Conservation (phyloP, 35 echinoderm and acorn worm species). For the Stichopus chloronotus region DNA sequence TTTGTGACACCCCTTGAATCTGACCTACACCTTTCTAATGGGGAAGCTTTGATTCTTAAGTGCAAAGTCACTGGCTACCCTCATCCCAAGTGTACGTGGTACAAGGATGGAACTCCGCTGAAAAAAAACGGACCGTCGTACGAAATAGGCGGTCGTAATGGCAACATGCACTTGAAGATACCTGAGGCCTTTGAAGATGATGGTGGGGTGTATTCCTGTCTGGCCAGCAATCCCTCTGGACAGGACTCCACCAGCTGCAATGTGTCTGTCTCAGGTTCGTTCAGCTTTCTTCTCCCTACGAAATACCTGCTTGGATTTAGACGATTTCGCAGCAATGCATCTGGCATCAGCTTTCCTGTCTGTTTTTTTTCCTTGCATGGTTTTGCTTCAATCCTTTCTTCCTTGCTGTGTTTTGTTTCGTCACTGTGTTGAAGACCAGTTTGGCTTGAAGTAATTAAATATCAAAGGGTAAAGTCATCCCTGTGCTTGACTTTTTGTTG, state of each 20-base stretch:
- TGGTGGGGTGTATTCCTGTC: constrained; percentile 47
- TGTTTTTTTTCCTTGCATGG: too few species aligned
- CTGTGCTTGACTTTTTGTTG: too few species aligned
- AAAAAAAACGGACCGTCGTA: constrained; percentile 31
- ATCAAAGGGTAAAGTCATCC: too few species aligned
- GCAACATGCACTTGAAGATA: constrained; percentile 26
- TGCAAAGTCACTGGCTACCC: constrained; percentile 63
- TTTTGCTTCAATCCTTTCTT: too few species aligned
- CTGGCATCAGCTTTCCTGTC: too few species aligned
- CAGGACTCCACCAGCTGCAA: constrained; percentile 52
- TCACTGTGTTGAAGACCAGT: too few species aligned
- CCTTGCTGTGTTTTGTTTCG: too few species aligned
- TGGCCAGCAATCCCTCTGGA: constrained; percentile 51
- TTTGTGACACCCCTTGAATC: constrained; percentile 21
- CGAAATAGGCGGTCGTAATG: constrained; percentile 42
- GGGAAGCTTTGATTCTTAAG: constrained; percentile 38
- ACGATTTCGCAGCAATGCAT: too few species aligned
- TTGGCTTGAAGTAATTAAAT: too few species aligned
- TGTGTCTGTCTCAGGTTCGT: constrained; percentile 62
- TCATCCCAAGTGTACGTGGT: constrained; percentile 53
- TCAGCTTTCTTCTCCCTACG: too few species aligned
- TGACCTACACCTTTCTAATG: constrained; percentile 31
- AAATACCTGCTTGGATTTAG: too few species aligned
- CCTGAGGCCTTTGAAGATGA: constrained; percentile 36
- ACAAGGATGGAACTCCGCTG: constrained; percentile 54